A percentile compares a stretch with the other conserved stretches of the same genome.
Evolutionary conservation across 2,113 vertebrate genomes (phyloP).

Genomic region (Haplotaxodon microlepis): DNA sequence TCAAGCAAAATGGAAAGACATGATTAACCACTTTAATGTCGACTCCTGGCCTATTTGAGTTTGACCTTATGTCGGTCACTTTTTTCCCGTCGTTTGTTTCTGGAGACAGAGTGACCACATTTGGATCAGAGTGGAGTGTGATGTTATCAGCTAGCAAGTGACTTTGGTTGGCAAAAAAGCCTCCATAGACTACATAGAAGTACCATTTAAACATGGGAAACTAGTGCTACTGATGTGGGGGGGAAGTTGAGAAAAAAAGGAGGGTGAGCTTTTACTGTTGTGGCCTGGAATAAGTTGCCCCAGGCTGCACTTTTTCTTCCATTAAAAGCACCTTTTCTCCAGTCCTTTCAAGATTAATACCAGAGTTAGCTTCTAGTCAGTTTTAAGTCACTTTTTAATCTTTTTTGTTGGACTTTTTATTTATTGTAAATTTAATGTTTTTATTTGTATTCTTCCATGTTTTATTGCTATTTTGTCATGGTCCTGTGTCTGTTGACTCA

Average conservation of each 20-base stretch:
- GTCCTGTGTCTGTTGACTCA: background rate
- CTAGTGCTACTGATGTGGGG: background rate
- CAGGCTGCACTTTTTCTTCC: background rate
- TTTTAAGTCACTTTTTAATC: background rate
- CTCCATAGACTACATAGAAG: background rate
- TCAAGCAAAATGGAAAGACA: background rate
- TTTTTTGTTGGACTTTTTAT: background rate
- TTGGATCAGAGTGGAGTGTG: background rate
- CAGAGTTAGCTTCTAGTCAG: background rate
- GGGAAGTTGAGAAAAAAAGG: background rate
- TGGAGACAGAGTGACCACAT: background rate
- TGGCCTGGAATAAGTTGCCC: background rate
- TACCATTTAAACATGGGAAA: background rate
- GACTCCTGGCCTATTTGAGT: background rate
- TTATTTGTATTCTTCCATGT: background rate
- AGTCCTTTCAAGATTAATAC: background rate
- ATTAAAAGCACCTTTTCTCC: background rate
- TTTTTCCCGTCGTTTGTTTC: background rate
- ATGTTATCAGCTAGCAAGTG: background rate
- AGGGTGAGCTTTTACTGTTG: background rate
- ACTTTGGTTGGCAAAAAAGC: background rate
- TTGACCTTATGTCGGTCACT: background rate
- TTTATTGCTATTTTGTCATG: background rate
- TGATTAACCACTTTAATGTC: background rate
- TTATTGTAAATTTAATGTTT: background rate